A percentile compares a stretch with the other conserved stretches of the same genome.
These are phyloP conservation scores for Picus viridis DNA, from an alignment of 2,797 vertebrate genomes.

Conservation along the genomic window DNA sequence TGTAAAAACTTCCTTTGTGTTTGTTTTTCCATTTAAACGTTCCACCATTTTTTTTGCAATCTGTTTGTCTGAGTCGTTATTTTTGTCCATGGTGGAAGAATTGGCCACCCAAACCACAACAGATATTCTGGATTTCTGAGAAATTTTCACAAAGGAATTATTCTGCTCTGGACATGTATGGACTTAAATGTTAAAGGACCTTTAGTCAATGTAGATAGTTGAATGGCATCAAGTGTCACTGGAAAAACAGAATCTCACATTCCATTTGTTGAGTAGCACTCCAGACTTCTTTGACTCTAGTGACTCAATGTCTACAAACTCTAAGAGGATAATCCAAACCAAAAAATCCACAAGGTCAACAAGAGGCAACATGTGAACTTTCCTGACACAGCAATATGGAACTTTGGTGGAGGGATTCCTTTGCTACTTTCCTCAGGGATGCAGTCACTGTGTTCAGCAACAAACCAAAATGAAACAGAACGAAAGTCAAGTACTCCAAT, in stretches of 20 bases:
- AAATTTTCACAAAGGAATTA: neutral
- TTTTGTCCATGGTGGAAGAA: too few species aligned
- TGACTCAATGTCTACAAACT: neutral
- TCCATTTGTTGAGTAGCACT: neutral
- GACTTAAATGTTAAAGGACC: neutral
- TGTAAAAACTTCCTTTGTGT: too few species aligned
- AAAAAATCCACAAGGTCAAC: neutral
- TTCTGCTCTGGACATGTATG: neutral
- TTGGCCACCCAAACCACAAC: too few species aligned
- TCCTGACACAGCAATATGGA: fast-evolving
- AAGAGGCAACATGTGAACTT: fast-evolving
- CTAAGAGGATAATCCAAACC: neutral
- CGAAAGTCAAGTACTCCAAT: neutral
- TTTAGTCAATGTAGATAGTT: neutral
- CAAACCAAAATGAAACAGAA: neutral
- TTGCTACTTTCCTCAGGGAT: neutral
- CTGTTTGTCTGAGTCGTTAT: too few species aligned
- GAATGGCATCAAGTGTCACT: neutral
- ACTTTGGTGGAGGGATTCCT: neutral
- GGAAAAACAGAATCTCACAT: neutral
- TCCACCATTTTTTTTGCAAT: too few species aligned
- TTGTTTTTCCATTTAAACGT: too few species aligned
- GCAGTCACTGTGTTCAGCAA: neutral
- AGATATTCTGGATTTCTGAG: neutral
- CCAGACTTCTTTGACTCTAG: neutral